phyloP scores from a whole-genome alignment of 2,113 vertebrate species.

The Megaleporinus macrocephalus region DNA sequence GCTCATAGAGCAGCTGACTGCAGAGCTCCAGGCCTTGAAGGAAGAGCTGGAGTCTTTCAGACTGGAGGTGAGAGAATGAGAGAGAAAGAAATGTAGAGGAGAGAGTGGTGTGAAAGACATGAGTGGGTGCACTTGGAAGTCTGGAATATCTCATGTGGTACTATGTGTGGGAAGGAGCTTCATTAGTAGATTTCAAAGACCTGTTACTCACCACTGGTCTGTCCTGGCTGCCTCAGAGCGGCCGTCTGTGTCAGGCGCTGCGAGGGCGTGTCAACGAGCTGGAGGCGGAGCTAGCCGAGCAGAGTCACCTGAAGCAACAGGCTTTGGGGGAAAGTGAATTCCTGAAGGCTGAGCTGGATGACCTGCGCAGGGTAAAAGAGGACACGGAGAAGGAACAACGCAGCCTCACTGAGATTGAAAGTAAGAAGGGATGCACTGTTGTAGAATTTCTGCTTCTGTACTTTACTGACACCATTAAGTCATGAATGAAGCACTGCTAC shows the following conservation, averaged over 20 bases:
- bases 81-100: not conserved
- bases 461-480: no score
- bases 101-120: constrained; percentile 12
- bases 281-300: constrained; percentile 94
- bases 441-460: no score
- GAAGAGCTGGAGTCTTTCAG: constrained; percentile 88
- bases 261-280: constrained; percentile 87
- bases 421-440: constrained; percentile 73
- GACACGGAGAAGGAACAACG: constrained; percentile 95
- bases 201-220: not conserved
- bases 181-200: not conserved
- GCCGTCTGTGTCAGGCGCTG: constrained; percentile 83
- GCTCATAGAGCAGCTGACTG: constrained; percentile 87
- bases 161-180: not conserved
- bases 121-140: not conserved
- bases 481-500: no score
- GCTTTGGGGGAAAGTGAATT: constrained; percentile 90
- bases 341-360: constrained; percentile 89
- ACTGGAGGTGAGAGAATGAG: constrained; percentile 80
- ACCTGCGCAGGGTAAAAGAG: constrained; percentile 87
- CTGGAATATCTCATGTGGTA: not conserved
- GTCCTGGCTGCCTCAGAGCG: constrained; percentile 73
- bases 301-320: constrained; percentile 91
- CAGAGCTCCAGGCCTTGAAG: constrained; percentile 85
- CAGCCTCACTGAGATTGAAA: constrained; percentile 92